Evolutionary conservation across 1,140 invertebrate genomes (phyloP).

Genomic region (Ips typographus): DNA sequence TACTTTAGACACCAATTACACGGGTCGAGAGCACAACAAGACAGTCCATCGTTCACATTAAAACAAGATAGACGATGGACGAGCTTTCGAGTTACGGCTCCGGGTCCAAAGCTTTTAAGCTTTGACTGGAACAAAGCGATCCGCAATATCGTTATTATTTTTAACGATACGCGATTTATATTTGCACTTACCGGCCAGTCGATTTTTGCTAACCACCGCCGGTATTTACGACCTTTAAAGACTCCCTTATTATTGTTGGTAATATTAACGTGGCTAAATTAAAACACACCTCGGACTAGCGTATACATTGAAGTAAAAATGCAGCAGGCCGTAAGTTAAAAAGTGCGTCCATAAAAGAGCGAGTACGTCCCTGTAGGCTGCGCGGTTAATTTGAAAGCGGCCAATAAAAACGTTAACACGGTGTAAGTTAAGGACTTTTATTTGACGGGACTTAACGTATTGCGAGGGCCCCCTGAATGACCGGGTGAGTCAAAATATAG

Average conservation of each 20-base stretch:
- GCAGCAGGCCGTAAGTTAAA: background rate
- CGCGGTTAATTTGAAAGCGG: conserved; percentile 28
- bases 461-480: conserved; percentile 14
- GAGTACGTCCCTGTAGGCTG: conserved; percentile 10
- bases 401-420: conserved; percentile 34
- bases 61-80: background rate
- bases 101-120: conserved; percentile 24
- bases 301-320: too few relatives aligned
- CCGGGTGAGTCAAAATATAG: conserved; percentile 24
- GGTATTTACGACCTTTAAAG: conserved; percentile 36
- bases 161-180: conserved; percentile 40
- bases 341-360: background rate
- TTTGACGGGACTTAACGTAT: conserved; percentile 33
- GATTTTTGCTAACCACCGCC: conserved; percentile 33
- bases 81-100: conserved; percentile 13
- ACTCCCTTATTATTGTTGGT: background rate
- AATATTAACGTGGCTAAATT: too few relatives aligned
- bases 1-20: background rate
- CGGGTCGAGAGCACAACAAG: background rate
- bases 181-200: conserved; percentile 30
- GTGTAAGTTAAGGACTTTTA: conserved; percentile 38
- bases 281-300: too few relatives aligned
- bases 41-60: conserved; percentile 3
- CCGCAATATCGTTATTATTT: conserved; percentile 37
- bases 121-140: conserved; percentile 37